Evolutionary conservation across 2,113 vertebrate genomes (phyloP).

Genomic region (Galbula dea): DNA sequence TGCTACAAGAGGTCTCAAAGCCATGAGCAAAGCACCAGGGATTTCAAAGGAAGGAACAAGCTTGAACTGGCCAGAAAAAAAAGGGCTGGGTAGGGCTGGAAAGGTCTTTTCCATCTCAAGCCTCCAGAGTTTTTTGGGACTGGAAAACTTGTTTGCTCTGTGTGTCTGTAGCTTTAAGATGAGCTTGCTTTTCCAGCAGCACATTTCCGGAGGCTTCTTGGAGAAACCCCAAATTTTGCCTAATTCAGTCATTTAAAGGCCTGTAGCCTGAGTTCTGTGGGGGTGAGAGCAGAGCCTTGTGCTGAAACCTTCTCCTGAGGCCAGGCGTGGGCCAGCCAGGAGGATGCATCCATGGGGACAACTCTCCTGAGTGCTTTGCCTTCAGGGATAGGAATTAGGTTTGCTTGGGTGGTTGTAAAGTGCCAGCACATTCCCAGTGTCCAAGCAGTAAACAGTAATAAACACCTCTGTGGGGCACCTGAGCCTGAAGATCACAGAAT

Average conservation of each 20-base stretch:
- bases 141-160: background rate
- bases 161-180: constrained; percentile 11
- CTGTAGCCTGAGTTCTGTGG: background rate
- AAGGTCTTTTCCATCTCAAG: background rate
- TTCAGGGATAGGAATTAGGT: fast-evolving
- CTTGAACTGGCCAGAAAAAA: background rate
- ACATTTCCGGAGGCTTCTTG: constrained; percentile 65
- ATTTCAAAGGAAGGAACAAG: background rate
- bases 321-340: background rate
- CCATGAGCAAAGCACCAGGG: background rate
- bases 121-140: background rate
- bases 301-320: background rate
- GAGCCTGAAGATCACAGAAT: background rate
- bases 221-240: constrained; percentile 57
- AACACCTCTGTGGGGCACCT: fast-evolving
- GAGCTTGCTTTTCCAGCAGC: constrained; percentile 64
- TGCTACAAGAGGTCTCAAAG: fast-evolving
- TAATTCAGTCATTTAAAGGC: constrained; percentile 44
- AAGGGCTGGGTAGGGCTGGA: background rate
- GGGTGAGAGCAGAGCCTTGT: background rate
- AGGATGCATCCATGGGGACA: fast-evolving
- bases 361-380: fast-evolving
- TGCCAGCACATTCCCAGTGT: fast-evolving
- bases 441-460: background rate
- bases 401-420: background rate